A percentile compares a stretch with the other conserved stretches of the same genome.
phyloP scores from a whole-genome alignment of 2,797 vertebrate genomes.

The Amblyraja radiata region DNA sequence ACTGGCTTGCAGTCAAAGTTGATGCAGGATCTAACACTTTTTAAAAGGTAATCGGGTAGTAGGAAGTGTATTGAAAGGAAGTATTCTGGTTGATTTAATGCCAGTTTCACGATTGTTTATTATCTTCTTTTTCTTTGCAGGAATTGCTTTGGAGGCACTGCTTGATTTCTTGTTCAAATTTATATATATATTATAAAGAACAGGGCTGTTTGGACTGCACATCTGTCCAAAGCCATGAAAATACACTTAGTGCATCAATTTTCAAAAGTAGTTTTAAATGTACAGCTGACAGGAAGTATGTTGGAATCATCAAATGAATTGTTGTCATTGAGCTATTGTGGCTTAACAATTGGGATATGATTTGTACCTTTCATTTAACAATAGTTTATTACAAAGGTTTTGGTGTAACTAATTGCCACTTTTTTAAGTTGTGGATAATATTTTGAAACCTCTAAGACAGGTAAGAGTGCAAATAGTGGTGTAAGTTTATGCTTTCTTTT shows the following conservation, averaged over 20 bases:
- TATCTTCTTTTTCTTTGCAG: background rate
- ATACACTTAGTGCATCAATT: background rate
- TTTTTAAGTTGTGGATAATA: background rate
- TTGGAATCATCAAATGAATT: background rate
- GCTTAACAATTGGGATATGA: background rate
- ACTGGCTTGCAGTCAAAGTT: background rate
- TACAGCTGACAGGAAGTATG: background rate
- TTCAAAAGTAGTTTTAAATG: background rate
- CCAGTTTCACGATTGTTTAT: background rate
- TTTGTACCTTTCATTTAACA: background rate
- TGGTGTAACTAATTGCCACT: background rate
- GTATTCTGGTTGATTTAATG: background rate
- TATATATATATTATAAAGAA: background rate
- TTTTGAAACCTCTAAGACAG: background rate
- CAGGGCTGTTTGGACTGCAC: background rate
- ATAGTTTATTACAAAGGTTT: background rate
- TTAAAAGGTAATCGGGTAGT: background rate
- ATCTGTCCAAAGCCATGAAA: background rate
- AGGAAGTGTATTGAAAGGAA: background rate
- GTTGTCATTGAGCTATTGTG: background rate
- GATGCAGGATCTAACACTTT: background rate
- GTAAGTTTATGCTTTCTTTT: slow-evolving; percentile 40
- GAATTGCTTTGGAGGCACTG: background rate
- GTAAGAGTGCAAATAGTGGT: background rate
- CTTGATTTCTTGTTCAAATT: background rate